Conservation (phyloP, 2,888 invertebrate species). For the Acanthosoma haemorrhoidale region DNA sequence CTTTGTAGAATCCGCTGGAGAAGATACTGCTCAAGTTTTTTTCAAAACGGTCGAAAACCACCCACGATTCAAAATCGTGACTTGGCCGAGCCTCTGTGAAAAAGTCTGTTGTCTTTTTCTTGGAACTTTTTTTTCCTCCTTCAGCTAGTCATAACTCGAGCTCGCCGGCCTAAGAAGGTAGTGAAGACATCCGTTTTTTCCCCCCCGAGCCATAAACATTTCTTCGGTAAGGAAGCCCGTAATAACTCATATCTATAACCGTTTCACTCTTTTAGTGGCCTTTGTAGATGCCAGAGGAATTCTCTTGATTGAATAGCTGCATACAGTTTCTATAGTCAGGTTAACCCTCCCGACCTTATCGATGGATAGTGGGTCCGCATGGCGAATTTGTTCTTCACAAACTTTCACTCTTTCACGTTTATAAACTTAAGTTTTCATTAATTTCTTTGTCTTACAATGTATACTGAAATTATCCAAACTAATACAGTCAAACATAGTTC, state of each 20-base stretch:
- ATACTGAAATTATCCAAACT: too few species aligned
- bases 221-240: background rate
- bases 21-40: background rate
- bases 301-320: background rate
- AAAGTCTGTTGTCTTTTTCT: slow-evolving; percentile 3
- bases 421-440: too few species aligned
- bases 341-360: too few species aligned
- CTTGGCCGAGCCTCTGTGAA: background rate
- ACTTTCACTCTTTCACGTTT: too few species aligned
- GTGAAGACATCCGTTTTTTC: background rate
- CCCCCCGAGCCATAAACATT: background rate
- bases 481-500: too few species aligned
- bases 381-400: too few species aligned
- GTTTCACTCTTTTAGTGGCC: background rate
- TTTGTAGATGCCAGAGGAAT: background rate
- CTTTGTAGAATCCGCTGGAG: background rate
- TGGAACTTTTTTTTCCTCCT: background rate
- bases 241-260: background rate
- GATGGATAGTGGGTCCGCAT: too few species aligned
- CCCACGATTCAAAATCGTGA: background rate
- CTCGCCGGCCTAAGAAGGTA: background rate
- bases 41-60: slow-evolving; percentile 8
- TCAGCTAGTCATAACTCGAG: slow-evolving; percentile 1
- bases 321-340: too few species aligned
- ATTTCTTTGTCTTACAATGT: too few species aligned